Evolutionary conservation across 1,140 invertebrate species (phyloP), one percentile per base, ranked within the genome.

Genomic region (Drosophila novamexicana): DNA sequence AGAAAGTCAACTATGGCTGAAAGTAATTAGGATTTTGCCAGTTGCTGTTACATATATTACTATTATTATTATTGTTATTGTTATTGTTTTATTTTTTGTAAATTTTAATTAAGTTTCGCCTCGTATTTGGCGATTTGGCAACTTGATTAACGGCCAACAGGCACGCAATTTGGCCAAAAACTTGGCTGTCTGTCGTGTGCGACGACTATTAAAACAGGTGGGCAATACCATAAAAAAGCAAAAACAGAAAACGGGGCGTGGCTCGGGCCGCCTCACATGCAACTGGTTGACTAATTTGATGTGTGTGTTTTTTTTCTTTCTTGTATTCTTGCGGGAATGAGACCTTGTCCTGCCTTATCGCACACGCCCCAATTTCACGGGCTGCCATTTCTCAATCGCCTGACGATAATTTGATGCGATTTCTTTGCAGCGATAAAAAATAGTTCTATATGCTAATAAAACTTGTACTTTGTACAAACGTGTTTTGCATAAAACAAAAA

Each of bases 371-470:
- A 63, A 40, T 34, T 7, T 14, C 54, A 52, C 62, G 29, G 7
- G n/a, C 42, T 36, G 32, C 52, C 52, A 54, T 39, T 54, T 69
- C 53, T 61, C 18, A 40, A 42, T 49, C 40, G 47, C 42, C 7
- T 64, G 32, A 75, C 56, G 49, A 61, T 54, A 63, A 74, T 70
- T 64, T 57, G 22, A 9, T 65, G 56, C 52, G 57, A 73, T 86
- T 73, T 81, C 81, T 80, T 81, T 54, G 39, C 6, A 61, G 58
- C 79, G 79, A 82, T 79, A 79, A 86, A 86, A 80, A 77, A 80
- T 86, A 82, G 82, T 86, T 86, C 79, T 86, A 86, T 86, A 86
- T 88, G 82, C 75, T 86, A 86, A 86, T 86, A 88, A 86, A 88
- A 73, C 29, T 70, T 75, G 75, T 64, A 63, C 62, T 32, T 44